These are phyloP conservation scores for Odontomyia ornata DNA, from an alignment of 2,888 invertebrate genomes.

Conservation along the genomic window DNA sequence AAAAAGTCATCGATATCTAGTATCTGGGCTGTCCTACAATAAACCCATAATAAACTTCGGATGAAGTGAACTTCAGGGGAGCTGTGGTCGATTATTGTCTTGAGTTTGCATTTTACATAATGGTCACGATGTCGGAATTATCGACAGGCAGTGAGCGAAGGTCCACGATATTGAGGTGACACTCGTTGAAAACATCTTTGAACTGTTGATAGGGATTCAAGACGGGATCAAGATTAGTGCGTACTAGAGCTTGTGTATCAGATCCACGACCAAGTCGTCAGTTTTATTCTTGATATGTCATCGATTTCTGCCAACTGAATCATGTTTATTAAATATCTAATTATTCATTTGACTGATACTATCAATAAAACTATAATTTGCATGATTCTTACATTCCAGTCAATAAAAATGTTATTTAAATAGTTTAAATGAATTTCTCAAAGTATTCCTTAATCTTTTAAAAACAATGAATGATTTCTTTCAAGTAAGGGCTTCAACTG, in stretches of 20 bases:
- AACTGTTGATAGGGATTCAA: background rate
- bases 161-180: slow-evolving; percentile 30
- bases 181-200: slow-evolving; percentile 25
- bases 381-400: too few relatives aligned
- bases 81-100: slow-evolving; percentile 24
- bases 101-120: background rate
- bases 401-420: too few relatives aligned
- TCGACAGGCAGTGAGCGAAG: slow-evolving; percentile 26
- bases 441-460: too few relatives aligned
- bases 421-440: too few relatives aligned
- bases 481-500: too few relatives aligned
- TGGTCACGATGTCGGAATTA: slow-evolving; percentile 33
- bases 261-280: slow-evolving; percentile 37
- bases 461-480: too few relatives aligned
- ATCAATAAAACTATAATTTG: background rate
- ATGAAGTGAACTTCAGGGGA: slow-evolving; percentile 19
- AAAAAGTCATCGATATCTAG: slow-evolving; percentile 32
- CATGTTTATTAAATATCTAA: slow-evolving; percentile 26
- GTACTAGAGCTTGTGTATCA: background rate
- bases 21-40: background rate
- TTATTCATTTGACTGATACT: slow-evolving; percentile 9
- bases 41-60: background rate
- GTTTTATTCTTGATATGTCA: slow-evolving; percentile 30
- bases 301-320: background rate
- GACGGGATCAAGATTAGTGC: slow-evolving; percentile 13